A percentile compares a stretch with the other conserved stretches of the same genome.
Evolutionary conservation across 2,888 invertebrate species (phyloP).

Genomic region (Pristionchus mayeri): DNA sequence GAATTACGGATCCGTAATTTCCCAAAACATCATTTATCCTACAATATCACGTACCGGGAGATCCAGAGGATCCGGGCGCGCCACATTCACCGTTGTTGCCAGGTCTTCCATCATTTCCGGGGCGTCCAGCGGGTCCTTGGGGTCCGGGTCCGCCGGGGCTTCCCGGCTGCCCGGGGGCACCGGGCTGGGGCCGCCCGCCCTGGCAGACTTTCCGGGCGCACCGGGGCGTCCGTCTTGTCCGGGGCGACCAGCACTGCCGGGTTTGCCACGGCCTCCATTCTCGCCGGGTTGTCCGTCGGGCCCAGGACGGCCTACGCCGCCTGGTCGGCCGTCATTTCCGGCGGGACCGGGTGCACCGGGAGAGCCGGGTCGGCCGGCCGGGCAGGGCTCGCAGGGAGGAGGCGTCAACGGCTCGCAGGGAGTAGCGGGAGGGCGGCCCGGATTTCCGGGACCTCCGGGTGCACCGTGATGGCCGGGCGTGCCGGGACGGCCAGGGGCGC

Average conservation of each 20-base stretch:
- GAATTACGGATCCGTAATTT: background rate
- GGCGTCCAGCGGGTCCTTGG: constrained; percentile 20
- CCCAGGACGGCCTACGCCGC: constrained; percentile 22
- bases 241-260: constrained; percentile 19
- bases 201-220: constrained; percentile 28
- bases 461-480: constrained; percentile 54
- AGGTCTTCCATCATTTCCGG: constrained; percentile 47
- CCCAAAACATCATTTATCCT: background rate
- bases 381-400: constrained; percentile 39
- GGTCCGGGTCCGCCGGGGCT: background rate
- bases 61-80: constrained; percentile 10
- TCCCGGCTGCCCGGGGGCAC: constrained; percentile 25
- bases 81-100: constrained; percentile 40
- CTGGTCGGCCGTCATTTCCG: constrained; percentile 31
- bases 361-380: constrained; percentile 38
- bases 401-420: constrained; percentile 39
- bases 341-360: constrained; percentile 36
- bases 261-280: constrained; percentile 23
- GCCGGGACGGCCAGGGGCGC: constrained; percentile 55
- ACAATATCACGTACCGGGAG: constrained; percentile 33
- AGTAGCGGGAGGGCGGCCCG: constrained; percentile 37
- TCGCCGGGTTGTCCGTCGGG: constrained; percentile 47
- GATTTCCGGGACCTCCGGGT: constrained; percentile 46
- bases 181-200: constrained; percentile 23
- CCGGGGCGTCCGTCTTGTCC: constrained; percentile 47